phyloP scores from a whole-genome alignment of 2,888 invertebrate species.

The Cyclophora albipunctata region DNA sequence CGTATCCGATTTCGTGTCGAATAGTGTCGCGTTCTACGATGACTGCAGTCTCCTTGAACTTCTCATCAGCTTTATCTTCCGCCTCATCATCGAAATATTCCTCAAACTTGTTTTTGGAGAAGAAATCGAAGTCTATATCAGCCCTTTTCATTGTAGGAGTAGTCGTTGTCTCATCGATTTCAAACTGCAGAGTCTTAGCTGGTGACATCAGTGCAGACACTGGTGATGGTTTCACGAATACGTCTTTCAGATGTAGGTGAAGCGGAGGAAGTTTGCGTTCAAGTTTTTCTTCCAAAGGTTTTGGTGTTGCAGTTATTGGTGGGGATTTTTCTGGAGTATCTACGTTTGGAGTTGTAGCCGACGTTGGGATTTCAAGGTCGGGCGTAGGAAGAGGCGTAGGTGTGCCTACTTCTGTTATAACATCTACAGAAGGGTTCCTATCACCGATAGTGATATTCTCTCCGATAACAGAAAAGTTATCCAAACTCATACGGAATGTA shows the following conservation, averaged over 20 bases:
- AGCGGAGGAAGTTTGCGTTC: conserved; percentile 32
- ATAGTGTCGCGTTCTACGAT: conserved; percentile 56
- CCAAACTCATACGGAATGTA: conserved; percentile 58
- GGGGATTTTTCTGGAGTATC: conserved; percentile 28
- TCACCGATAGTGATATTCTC: conserved; percentile 60
- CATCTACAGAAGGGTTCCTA: conserved; percentile 39
- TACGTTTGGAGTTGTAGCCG: conserved; percentile 26
- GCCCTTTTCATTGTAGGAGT: conserved; percentile 69
- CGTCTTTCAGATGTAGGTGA: conserved; percentile 42
- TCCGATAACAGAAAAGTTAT: conserved; percentile 52
- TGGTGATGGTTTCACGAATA: conserved; percentile 59
- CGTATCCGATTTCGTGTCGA: conserved; percentile 63
- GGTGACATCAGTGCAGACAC: conserved; percentile 60
- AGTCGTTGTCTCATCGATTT: conserved; percentile 44
- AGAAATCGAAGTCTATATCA: conserved; percentile 60
- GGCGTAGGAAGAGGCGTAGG: conserved; percentile 27
- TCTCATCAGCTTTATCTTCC: conserved; percentile 7
- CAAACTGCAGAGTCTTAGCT: conserved; percentile 64
- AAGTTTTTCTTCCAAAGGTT: conserved; percentile 22
- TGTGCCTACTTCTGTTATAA: conserved; percentile 11
- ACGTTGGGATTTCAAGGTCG: conserved; percentile 20
- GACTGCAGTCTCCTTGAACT: conserved; percentile 50
- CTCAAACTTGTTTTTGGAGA: conserved; percentile 52
- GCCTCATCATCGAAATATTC: conserved; percentile 42
- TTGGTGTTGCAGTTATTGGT: conserved; percentile 41